Evolutionary conservation across 2,888 invertebrate species (phyloP).

Genomic region (Ectobius pallidus): DNA sequence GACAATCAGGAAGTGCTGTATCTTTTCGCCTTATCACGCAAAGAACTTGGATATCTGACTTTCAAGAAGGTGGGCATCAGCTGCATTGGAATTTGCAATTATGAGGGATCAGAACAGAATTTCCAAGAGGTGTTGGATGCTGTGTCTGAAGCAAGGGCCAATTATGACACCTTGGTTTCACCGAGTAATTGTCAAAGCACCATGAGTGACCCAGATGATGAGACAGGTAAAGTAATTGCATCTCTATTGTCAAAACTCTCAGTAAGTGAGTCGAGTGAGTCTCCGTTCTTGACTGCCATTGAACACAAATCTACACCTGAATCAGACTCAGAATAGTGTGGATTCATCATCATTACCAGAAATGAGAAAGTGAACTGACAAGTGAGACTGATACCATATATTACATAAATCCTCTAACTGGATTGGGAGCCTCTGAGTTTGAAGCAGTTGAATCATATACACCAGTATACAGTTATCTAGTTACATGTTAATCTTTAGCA

Average conservation of each 20-base stretch:
- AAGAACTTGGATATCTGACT: slow-evolving; percentile 62
- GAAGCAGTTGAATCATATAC: no score
- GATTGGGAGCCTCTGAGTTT: no score
- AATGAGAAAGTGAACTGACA: no score
- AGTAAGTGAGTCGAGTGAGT: not conserved
- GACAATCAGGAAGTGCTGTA: slow-evolving; percentile 60
- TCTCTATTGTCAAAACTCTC: slow-evolving; percentile 1
- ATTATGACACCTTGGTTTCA: no score
- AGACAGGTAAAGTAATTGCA: not conserved
- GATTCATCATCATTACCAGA: no score
- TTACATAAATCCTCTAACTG: no score
- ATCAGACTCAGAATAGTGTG: no score
- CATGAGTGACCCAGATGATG: not conserved
- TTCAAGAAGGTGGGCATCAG: slow-evolving; percentile 65
- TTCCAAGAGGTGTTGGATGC: not conserved
- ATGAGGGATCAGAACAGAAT: slow-evolving; percentile 65
- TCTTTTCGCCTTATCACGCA: slow-evolving; percentile 63
- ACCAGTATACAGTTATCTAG: no score
- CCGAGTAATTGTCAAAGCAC: not conserved
- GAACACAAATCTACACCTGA: not conserved
- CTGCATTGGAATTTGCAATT: slow-evolving; percentile 66
- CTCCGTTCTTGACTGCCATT: not conserved
- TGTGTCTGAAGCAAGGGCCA: not conserved
- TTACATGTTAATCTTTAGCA: no score
- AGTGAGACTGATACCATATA: no score